Conservation (phyloP, 2,888 invertebrate genomes). For the Exephanes ischioxanthus region DNA sequence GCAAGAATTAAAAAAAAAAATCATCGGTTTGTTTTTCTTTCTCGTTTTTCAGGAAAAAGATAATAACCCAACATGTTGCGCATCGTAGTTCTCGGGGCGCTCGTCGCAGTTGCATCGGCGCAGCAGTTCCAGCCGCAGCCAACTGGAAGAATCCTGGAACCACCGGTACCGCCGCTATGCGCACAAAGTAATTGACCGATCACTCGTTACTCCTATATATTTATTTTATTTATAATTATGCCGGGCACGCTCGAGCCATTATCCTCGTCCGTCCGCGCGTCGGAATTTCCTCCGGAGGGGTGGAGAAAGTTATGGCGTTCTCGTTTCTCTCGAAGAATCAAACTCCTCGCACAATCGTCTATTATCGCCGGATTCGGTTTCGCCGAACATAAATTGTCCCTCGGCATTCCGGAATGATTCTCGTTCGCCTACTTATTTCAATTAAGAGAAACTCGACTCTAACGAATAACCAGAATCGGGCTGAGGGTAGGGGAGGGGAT, state of each 20-base stretch:
- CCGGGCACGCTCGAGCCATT: not conserved
- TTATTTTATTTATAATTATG: conserved; percentile 1
- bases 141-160: conserved; percentile 92
- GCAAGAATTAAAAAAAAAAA: not conserved
- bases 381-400: not conserved
- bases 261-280: not conserved
- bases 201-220: not conserved
- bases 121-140: conserved; percentile 89
- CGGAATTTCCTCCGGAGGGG: not conserved
- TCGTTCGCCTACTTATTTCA: conserved; percentile 45
- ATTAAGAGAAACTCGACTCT: conserved; percentile 64
- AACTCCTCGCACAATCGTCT: not conserved
- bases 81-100: conserved; percentile 79
- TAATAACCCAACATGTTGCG: conserved; percentile 75
- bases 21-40: not conserved
- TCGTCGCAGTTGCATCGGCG: conserved; percentile 85
- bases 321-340: not conserved
- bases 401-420: conserved; percentile 42
- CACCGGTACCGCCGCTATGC: conserved; percentile 91
- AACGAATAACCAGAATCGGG: not conserved
- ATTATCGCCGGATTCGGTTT: conserved; percentile 36
- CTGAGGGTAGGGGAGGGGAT: not conserved
- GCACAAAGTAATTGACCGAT: conserved; percentile 88
- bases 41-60: not conserved
- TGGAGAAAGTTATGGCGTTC: conserved; percentile 3